These are phyloP conservation scores for Mastacembelus armatus DNA, from an alignment of 2,797 vertebrate species.

Conservation along the genomic window DNA sequence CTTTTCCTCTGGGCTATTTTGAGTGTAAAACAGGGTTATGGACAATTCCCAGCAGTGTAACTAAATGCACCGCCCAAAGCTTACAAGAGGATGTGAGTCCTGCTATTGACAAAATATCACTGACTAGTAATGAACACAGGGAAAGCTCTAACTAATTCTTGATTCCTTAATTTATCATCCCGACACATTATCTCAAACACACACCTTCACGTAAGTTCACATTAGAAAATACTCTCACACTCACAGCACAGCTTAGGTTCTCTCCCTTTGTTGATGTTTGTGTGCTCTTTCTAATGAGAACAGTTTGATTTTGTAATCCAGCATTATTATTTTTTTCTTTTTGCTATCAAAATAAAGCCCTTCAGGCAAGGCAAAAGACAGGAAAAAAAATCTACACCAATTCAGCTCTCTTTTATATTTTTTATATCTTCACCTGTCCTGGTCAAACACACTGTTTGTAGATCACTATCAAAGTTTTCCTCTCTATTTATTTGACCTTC, in stretches of 20 bases:
- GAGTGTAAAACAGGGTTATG: slow-evolving; percentile 94
- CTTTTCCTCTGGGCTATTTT: slow-evolving; percentile 91
- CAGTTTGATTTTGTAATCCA: slow-evolving; percentile 64
- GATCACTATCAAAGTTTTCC: slow-evolving; percentile 79
- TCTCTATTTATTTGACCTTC: slow-evolving; percentile 78
- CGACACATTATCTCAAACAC: slow-evolving; percentile 47
- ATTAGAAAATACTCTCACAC: slow-evolving; percentile 30
- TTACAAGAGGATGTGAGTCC: slow-evolving; percentile 91
- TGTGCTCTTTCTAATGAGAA: slow-evolving; percentile 64
- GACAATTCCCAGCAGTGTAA: slow-evolving; percentile 94
- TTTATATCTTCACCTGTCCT: slow-evolving; percentile 73
- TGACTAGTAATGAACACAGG: slow-evolving; percentile 88
- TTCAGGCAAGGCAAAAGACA: slow-evolving; percentile 65
- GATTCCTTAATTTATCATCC: slow-evolving; percentile 70
- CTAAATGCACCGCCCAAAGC: slow-evolving; percentile 92
- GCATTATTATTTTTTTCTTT: slow-evolving; percentile 63
- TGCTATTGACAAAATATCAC: slow-evolving; percentile 93
- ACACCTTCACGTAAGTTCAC: slow-evolving; percentile 40
- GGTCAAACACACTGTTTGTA: slow-evolving; percentile 76
- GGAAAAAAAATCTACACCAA: slow-evolving; percentile 60
- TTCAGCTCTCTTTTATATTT: slow-evolving; percentile 55
- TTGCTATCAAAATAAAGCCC: slow-evolving; percentile 72
- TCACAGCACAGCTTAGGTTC: slow-evolving; percentile 46
- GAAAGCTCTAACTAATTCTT: slow-evolving; percentile 63
- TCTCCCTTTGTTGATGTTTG: slow-evolving; percentile 42